phyloP scores from a whole-genome alignment of 2,888 invertebrate species.

The Brassicogethes aeneus region DNA sequence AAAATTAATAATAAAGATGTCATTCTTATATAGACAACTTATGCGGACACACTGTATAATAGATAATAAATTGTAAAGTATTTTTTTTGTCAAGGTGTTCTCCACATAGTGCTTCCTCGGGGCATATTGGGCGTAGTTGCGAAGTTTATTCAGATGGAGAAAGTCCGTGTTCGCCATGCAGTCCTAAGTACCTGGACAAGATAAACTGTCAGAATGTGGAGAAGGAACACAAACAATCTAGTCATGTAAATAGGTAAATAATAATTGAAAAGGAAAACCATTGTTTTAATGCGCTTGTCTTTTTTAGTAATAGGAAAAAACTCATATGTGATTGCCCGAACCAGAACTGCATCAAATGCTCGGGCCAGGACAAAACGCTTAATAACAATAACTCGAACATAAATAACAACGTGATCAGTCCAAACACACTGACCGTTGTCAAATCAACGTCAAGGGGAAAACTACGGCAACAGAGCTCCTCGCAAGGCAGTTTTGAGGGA shows the following conservation, averaged over 20 bases:
- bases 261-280: neutral
- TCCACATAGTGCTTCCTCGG: slow-evolving; percentile 4
- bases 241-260: slow-evolving; percentile 31
- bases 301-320: slow-evolving; percentile 12
- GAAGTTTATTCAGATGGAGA: slow-evolving; percentile 9
- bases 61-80: too few relatives aligned
- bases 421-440: slow-evolving; percentile 31
- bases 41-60: too few relatives aligned
- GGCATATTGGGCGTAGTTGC: neutral
- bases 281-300: too few relatives aligned
- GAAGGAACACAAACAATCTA: slow-evolving; percentile 29
- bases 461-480: slow-evolving; percentile 38
- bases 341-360: slow-evolving; percentile 33
- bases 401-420: slow-evolving; percentile 26
- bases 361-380: slow-evolving; percentile 28
- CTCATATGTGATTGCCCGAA: slow-evolving; percentile 23
- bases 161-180: slow-evolving; percentile 14
- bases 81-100: too few relatives aligned
- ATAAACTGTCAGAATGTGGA: slow-evolving; percentile 20
- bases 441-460: slow-evolving; percentile 29
- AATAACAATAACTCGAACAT: slow-evolving; percentile 33
- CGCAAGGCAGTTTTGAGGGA: slow-evolving; percentile 43
- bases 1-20: too few relatives aligned
- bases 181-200: slow-evolving; percentile 22
- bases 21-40: too few relatives aligned